These are phyloP conservation scores for Paguma larvata DNA, from an alignment of 2,797 vertebrate species.

Conservation along the genomic window DNA sequence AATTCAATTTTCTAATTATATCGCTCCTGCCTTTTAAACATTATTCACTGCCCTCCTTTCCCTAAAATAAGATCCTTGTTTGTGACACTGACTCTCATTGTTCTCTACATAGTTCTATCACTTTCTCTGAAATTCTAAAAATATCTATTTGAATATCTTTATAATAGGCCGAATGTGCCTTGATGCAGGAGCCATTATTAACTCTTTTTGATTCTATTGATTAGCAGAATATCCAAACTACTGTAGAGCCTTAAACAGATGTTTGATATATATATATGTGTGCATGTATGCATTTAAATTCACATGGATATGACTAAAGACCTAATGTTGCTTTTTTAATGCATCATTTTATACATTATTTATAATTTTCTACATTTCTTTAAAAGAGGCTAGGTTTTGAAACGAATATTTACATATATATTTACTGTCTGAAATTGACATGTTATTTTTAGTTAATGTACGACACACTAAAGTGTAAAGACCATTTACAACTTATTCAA, in stretches of 20 bases:
- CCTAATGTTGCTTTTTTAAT: not conserved
- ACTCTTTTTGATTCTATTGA: not conserved
- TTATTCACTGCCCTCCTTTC: not conserved
- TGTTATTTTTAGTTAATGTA: slow-evolving; percentile 15
- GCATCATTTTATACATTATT: not conserved
- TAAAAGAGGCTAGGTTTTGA: not conserved
- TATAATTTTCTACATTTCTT: not conserved
- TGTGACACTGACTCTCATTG: not conserved
- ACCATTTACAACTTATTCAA: slow-evolving; percentile 28
- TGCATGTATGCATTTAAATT: not conserved
- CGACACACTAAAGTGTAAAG: not conserved
- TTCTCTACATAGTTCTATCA: not conserved
- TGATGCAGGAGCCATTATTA: not conserved
- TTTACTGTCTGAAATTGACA: not conserved
- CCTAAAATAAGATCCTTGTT: not conserved
- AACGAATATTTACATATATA: not conserved
- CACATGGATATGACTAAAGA: not conserved
- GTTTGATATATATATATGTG: not conserved
- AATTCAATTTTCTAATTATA: not conserved
- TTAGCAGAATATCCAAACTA: not conserved
- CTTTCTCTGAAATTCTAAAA: not conserved
- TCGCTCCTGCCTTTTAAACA: not conserved
- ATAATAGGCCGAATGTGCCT: not conserved
- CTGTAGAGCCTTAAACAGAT: not conserved
- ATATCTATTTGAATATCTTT: not conserved